A percentile compares a stretch with the other conserved stretches of the same genome.
Evolutionary conservation across 2,888 invertebrate genomes (phyloP).

Genomic region (Oasisia sp.): DNA sequence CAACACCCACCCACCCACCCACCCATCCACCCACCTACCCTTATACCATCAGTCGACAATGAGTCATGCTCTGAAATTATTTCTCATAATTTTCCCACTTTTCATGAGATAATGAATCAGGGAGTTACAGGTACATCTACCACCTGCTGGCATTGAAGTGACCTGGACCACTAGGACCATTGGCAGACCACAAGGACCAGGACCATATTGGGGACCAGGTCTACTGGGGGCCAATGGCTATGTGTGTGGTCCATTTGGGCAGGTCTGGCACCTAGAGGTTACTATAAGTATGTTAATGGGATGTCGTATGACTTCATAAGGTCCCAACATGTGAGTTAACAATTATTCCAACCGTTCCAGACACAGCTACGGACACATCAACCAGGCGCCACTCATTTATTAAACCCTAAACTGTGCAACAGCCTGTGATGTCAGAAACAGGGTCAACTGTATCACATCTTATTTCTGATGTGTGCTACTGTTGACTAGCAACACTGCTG

Average conservation of each 20-base stretch:
- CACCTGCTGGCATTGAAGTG: neutral
- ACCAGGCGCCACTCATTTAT: neutral
- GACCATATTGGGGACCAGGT: neutral
- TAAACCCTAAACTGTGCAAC: neutral
- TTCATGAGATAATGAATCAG: neutral
- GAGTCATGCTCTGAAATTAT: constrained; percentile 13
- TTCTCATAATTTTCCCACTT: neutral
- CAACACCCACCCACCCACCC: neutral
- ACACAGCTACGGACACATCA: neutral
- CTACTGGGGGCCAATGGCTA: neutral
- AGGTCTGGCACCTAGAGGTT: neutral
- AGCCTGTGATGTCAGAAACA: neutral
- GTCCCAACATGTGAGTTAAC: neutral
- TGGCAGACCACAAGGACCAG: too few relatives aligned
- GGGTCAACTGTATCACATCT: neutral
- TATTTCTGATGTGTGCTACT: neutral
- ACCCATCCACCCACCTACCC: neutral
- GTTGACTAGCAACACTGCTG: neutral
- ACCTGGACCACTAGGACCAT: neutral
- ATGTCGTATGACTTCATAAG: too few relatives aligned
- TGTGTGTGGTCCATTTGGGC: neutral
- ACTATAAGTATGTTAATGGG: neutral
- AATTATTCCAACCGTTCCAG: neutral
- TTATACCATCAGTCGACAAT: neutral
- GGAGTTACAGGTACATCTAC: neutral